Percentiles rank a stretch among this genome's conserved stretches.
Conservation (phyloP, 2,113 vertebrate genomes). For the Pedetes capensis region DNA sequence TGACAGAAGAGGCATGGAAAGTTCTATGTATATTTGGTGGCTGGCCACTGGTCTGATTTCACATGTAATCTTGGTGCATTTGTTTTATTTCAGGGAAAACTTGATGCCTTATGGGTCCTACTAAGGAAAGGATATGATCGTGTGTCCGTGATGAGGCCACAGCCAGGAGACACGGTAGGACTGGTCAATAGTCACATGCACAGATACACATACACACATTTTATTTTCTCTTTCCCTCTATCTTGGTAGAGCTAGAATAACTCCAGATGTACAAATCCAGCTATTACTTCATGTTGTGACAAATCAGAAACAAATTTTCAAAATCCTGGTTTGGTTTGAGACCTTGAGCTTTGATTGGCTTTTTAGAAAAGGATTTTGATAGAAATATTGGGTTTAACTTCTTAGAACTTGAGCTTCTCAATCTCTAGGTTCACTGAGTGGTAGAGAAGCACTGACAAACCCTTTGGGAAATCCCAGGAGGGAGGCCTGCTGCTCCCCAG, state of each 20-base stretch:
- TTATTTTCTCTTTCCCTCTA: neutral
- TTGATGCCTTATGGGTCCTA: constrained; percentile 96
- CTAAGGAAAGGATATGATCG: constrained; percentile 95
- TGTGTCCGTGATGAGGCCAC: constrained; percentile 97
- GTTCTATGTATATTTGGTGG: neutral
- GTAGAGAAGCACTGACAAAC: neutral
- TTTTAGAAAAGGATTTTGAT: constrained; percentile 33
- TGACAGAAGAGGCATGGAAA: neutral
- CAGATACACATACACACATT: neutral
- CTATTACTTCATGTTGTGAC: neutral
- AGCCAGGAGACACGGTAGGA: constrained; percentile 96
- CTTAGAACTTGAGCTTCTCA: neutral
- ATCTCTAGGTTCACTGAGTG: neutral
- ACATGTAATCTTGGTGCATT: neutral
- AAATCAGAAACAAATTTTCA: constrained; percentile 1
- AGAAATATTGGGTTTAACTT: neutral
- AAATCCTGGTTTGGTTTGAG: neutral
- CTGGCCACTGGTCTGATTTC: neutral
- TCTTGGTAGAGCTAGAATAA: neutral
- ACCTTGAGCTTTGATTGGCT: neutral
- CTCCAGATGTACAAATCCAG: neutral
- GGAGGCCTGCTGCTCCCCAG: neutral
- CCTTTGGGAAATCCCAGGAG: neutral
- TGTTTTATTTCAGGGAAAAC: constrained; percentile 89
- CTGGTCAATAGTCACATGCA: neutral